A percentile compares a stretch with the other conserved stretches of the same genome.
These are phyloP conservation scores for Drosophila vallismaia DNA, from an alignment of 2,888 invertebrate genomes.

Conservation along the genomic window DNA sequence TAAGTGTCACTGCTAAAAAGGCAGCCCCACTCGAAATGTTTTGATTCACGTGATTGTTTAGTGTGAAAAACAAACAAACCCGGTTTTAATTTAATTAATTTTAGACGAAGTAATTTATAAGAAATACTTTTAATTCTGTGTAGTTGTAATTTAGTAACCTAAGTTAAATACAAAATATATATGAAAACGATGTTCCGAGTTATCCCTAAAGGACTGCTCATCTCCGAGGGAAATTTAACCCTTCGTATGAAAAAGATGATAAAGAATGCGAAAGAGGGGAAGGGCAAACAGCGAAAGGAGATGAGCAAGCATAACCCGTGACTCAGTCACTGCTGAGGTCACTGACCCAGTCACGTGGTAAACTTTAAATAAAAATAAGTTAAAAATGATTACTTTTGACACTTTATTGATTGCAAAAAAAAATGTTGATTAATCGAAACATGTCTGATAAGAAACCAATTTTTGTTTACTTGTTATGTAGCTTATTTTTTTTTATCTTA, in stretches of 20 bases:
- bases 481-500: too few species aligned
- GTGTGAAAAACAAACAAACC: background rate
- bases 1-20: background rate
- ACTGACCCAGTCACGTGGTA: constrained; percentile 4
- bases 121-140: too few species aligned
- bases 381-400: background rate
- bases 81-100: too few species aligned
- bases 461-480: too few species aligned
- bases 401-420: background rate
- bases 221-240: background rate
- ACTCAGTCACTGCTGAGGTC: constrained; percentile 10
- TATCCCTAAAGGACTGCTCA: background rate
- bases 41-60: background rate
- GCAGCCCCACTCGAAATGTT: background rate
- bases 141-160: too few species aligned
- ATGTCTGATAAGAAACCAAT: background rate
- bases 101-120: too few species aligned
- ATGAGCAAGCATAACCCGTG: constrained; percentile 12
- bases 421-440: background rate
- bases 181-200: background rate
- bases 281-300: constrained; percentile 4
- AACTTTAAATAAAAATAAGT: background rate
- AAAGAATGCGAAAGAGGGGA: background rate
- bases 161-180: background rate
- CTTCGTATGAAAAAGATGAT: background rate